These are phyloP conservation scores for Irena cyanogastra DNA, from an alignment of 2,113 vertebrate species.

Conservation along the genomic window DNA sequence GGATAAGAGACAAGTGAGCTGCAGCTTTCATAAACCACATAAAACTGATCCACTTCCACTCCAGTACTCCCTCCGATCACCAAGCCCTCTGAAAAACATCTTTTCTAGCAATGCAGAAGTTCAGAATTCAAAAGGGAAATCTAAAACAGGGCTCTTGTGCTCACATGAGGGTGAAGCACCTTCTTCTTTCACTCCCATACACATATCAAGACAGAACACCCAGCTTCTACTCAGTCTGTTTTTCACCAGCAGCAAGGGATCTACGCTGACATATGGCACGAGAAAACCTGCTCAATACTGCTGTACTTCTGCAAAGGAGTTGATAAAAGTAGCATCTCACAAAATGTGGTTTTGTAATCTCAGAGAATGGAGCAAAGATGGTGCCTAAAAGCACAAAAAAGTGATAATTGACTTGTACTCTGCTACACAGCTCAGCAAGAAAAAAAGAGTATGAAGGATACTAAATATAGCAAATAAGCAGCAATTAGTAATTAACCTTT, in stretches of 20 bases:
- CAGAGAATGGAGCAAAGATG: neutral
- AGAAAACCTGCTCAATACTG: neutral
- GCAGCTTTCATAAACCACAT: neutral
- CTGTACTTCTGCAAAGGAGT: neutral
- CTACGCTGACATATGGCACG: neutral
- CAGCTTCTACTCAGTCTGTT: neutral
- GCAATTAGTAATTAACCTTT: constrained; percentile 57
- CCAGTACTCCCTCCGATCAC: neutral
- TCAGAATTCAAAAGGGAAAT: neutral
- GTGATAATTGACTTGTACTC: neutral
- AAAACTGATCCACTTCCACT: neutral
- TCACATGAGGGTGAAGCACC: neutral
- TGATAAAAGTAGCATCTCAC: neutral
- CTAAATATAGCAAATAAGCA: constrained; percentile 29
- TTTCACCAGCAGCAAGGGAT: neutral
- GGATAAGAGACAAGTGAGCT: neutral
- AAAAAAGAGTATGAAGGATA: neutral
- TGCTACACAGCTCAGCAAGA: neutral
- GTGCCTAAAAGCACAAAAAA: neutral
- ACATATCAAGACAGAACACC: neutral
- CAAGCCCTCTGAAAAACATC: neutral
- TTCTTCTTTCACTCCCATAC: neutral
- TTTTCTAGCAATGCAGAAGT: neutral
- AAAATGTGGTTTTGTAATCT: neutral
- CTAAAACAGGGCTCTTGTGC: neutral